A percentile compares a stretch with the other conserved stretches of the same genome.
phyloP scores from a whole-genome alignment of 2,888 invertebrate genomes.

The Drosophila pseudotalamancana region DNA sequence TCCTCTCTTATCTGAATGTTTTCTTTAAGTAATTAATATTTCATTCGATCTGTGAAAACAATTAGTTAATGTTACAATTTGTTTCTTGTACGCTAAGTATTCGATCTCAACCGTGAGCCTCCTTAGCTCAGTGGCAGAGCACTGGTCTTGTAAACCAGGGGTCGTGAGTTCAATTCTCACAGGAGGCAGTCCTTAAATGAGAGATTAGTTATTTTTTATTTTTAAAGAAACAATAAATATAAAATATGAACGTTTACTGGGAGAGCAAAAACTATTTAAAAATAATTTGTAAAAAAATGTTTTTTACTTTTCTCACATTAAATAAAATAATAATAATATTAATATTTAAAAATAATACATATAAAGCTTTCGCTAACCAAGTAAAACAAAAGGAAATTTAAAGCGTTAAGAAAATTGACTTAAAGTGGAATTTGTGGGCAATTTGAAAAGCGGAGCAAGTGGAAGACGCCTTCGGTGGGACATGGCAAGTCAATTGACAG shows the following conservation, averaged over 20 bases:
- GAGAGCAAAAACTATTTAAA: too few relatives aligned
- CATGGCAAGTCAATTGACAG: slow-evolving; percentile 63
- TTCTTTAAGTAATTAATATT: slow-evolving; percentile 5
- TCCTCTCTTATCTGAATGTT: neutral
- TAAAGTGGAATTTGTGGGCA: slow-evolving; percentile 5
- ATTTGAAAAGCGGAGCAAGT: neutral
- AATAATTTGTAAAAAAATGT: too few relatives aligned
- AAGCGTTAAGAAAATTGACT: slow-evolving; percentile 7
- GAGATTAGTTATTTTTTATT: neutral
- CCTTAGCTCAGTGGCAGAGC: slow-evolving; percentile 96
- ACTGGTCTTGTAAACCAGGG: slow-evolving; percentile 96
- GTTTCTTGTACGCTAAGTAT: neutral
- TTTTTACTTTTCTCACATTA: too few relatives aligned
- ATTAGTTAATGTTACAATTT: neutral
- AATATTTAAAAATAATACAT: too few relatives aligned
- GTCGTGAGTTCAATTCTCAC: slow-evolving; percentile 96
- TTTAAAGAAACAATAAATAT: neutral
- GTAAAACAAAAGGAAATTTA: too few relatives aligned
- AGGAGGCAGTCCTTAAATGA: slow-evolving; percentile 89
- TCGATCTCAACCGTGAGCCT: slow-evolving; percentile 85
- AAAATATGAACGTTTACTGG: neutral
- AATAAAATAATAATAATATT: too few relatives aligned
- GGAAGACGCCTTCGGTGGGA: slow-evolving; percentile 22
- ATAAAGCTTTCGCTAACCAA: too few relatives aligned
- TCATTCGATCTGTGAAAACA: neutral